These are phyloP conservation scores for Parnassius apollo DNA, from an alignment of 2,888 invertebrate species.

Conservation along the genomic window DNA sequence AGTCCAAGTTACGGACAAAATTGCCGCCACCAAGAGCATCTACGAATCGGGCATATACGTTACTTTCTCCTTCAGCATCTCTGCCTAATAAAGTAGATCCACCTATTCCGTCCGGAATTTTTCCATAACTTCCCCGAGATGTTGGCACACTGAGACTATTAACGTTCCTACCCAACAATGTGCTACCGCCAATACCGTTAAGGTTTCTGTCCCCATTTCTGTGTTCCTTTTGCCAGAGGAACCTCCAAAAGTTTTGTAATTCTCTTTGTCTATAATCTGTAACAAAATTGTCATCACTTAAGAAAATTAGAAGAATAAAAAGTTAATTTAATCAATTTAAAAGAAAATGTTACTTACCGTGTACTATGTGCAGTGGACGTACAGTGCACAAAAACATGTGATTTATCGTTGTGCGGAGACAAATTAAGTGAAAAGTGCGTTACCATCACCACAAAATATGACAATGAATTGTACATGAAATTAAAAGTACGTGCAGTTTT, in stretches of 20 bases:
- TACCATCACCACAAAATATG: conserved; percentile 33
- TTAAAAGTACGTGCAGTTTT: conserved; percentile 18
- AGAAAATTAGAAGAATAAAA: conserved; percentile 4
- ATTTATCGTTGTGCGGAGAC: conserved; percentile 31
- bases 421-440: conserved; percentile 34
- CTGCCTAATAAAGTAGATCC: conserved; percentile 36
- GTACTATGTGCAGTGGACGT: conserved; percentile 27
- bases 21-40: conserved; percentile 64
- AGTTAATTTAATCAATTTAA: conserved; percentile 8
- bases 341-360: conserved; percentile 33
- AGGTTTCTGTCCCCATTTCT: conserved; percentile 42
- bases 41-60: conserved; percentile 39
- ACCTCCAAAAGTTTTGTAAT: conserved; percentile 57
- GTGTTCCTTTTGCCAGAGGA: conserved; percentile 54
- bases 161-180: conserved; percentile 44
- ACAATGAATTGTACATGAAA: conserved; percentile 23
- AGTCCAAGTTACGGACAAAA: conserved; percentile 64
- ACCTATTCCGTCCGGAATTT: conserved; percentile 34
- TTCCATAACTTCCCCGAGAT: conserved; percentile 32
- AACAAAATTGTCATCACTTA: conserved; percentile 41
- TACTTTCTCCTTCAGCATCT: conserved; percentile 32
- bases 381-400: conserved; percentile 31
- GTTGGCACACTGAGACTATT: conserved; percentile 31
- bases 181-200: conserved; percentile 41
- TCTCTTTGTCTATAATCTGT: conserved; percentile 60